A percentile compares a stretch with the other conserved stretches of the same genome.
These are phyloP conservation scores for Theocolax elegans DNA, from an alignment of 1,140 invertebrate genomes.

Conservation along the genomic window DNA sequence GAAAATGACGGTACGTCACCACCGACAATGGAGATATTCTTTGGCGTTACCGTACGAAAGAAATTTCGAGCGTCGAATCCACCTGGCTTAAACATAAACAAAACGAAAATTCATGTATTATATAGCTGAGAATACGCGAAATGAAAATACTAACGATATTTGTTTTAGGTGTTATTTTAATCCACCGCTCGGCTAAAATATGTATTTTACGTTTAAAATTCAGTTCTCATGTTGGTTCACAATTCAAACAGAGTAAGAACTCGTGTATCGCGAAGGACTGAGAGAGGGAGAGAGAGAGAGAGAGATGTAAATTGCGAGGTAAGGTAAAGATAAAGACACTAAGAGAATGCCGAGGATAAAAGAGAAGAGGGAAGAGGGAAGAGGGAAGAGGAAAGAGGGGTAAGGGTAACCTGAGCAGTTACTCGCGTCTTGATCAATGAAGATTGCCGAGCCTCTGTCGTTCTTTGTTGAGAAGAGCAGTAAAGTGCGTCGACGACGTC, in stretches of 20 bases:
- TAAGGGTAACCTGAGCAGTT: neutral
- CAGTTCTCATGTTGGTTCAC: neutral
- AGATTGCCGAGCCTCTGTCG: conserved; percentile 28
- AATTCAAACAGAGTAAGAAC: neutral
- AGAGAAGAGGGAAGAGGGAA: conserved; percentile 6
- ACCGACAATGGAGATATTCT: too few relatives aligned
- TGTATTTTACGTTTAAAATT: neutral
- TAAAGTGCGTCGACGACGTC: conserved; percentile 24
- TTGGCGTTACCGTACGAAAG: too few relatives aligned
- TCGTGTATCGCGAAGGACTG: neutral
- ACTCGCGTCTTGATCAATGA: conserved; percentile 24
- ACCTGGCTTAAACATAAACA: too few relatives aligned
- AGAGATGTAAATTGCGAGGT: neutral
- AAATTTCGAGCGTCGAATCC: too few relatives aligned
- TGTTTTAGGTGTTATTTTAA: too few relatives aligned
- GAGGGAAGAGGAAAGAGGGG: neutral
- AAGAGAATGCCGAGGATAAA: neutral
- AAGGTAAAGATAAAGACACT: neutral
- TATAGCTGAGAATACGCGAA: too few relatives aligned
- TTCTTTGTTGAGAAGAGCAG: conserved; percentile 28
- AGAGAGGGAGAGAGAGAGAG: neutral
- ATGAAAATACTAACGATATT: too few relatives aligned
- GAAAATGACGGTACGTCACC: too few relatives aligned
- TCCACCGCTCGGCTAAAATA: too few relatives aligned
- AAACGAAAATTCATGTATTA: too few relatives aligned